Evolutionary conservation across 1,140 invertebrate species (phyloP).

Genomic region (Melipona quadrifasciata): DNA sequence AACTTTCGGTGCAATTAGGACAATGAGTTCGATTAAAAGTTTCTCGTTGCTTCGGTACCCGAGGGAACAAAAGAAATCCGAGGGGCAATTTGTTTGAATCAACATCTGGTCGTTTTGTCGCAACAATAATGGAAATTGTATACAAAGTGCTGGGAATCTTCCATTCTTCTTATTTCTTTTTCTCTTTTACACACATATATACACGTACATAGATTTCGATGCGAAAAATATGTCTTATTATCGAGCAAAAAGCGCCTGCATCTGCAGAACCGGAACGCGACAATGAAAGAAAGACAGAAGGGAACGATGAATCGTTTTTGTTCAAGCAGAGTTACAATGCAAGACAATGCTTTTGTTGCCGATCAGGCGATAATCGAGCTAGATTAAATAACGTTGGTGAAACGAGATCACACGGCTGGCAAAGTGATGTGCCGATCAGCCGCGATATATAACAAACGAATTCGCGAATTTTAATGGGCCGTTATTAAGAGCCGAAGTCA

Average conservation of each 20-base stretch:
- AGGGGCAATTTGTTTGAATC: background rate
- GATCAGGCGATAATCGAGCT: background rate
- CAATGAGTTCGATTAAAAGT: constrained; percentile 2
- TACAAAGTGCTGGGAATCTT: too few species aligned
- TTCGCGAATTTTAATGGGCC: constrained; percentile 11
- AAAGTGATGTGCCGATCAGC: background rate
- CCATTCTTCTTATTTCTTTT: background rate
- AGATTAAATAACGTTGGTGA: background rate
- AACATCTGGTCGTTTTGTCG: too few species aligned
- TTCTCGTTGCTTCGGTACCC: background rate
- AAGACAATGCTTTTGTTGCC: background rate
- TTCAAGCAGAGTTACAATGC: background rate
- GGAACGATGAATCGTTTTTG: background rate
- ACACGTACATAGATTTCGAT: background rate
- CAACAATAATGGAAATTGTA: background rate
- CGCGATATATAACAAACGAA: constrained; percentile 12
- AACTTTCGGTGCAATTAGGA: background rate
- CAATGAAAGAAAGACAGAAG: too few species aligned
- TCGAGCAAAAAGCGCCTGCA: background rate
- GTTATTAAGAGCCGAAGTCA: background rate
- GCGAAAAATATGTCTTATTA: background rate
- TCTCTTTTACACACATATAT: too few species aligned
- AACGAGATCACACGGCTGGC: background rate
- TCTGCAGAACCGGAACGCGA: background rate
- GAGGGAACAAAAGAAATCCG: background rate